These are phyloP conservation scores for Hippocampus kuda DNA, from an alignment of 2,797 vertebrate genomes.

Conservation along the genomic window DNA sequence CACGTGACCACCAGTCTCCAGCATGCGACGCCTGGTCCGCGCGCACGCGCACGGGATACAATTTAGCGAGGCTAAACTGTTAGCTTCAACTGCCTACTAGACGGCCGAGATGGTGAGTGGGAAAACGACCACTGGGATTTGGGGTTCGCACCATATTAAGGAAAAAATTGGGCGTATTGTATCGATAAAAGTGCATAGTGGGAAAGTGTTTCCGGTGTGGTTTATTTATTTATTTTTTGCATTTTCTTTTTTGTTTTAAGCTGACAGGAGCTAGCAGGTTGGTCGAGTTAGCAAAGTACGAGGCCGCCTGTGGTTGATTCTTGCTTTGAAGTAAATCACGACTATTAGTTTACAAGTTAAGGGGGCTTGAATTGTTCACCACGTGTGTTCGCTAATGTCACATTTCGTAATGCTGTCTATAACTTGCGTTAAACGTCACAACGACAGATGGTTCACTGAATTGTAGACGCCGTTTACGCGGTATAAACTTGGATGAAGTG, in stretches of 20 bases:
- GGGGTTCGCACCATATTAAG: background rate
- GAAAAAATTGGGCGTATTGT: background rate
- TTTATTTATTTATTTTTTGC: no score
- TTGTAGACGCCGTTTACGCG: background rate
- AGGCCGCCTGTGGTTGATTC: slow-evolving; percentile 31
- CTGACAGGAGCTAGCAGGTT: slow-evolving; percentile 30
- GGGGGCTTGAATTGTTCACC: background rate
- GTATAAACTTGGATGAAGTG: background rate
- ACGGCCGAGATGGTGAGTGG: slow-evolving; percentile 68
- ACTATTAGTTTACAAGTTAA: background rate
- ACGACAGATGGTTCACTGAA: background rate
- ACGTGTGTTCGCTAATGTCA: background rate
- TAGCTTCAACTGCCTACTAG: slow-evolving; percentile 54
- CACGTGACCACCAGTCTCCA: slow-evolving; percentile 44
- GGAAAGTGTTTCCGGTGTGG: accelerated
- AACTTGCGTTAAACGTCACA: background rate
- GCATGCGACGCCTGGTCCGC: slow-evolving; percentile 36
- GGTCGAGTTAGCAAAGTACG: slow-evolving; percentile 26
- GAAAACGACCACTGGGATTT: slow-evolving; percentile 1
- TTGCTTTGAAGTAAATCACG: background rate
- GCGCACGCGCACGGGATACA: slow-evolving; percentile 25
- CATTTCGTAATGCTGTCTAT: background rate
- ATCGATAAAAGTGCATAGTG: background rate
- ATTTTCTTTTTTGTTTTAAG: background rate
- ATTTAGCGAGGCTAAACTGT: slow-evolving; percentile 52